Conservation (phyloP, 2,888 invertebrate genomes). For the Nezara viridula region DNA sequence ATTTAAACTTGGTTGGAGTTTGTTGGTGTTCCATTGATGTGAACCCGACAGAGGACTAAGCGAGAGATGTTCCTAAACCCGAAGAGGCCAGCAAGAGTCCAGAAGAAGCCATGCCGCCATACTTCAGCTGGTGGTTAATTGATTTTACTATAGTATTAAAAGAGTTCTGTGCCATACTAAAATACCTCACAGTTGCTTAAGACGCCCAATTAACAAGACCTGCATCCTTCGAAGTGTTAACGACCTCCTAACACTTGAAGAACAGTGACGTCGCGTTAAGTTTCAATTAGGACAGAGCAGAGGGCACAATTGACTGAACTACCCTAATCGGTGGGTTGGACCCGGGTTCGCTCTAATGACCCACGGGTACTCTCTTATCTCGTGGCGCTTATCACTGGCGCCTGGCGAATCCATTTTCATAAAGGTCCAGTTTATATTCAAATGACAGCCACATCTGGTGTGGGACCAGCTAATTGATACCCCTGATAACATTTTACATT, state of each 20-base stretch:
- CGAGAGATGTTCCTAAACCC: too few species aligned
- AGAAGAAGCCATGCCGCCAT: too few species aligned
- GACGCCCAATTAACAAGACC: too few species aligned
- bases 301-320: constrained; percentile 7
- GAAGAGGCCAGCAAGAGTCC: too few species aligned
- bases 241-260: not conserved
- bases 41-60: too few species aligned
- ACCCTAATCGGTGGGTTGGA: not conserved
- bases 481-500: not conserved
- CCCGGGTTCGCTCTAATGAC: constrained; percentile 12
- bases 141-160: too few species aligned
- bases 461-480: not conserved
- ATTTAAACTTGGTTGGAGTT: too few species aligned
- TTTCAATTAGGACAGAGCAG: not conserved
- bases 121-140: too few species aligned
- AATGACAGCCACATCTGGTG: constrained; percentile 10
- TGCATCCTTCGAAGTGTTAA: not conserved
- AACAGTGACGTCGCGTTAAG: not conserved
- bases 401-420: constrained; percentile 17
- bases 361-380: not conserved
- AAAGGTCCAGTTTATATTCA: constrained; percentile 45
- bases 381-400: not conserved
- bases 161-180: too few species aligned
- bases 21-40: too few species aligned
- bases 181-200: too few species aligned